Evolutionary conservation across 1,140 invertebrate species (phyloP).

Genomic region (Paracyclopina nana): DNA sequence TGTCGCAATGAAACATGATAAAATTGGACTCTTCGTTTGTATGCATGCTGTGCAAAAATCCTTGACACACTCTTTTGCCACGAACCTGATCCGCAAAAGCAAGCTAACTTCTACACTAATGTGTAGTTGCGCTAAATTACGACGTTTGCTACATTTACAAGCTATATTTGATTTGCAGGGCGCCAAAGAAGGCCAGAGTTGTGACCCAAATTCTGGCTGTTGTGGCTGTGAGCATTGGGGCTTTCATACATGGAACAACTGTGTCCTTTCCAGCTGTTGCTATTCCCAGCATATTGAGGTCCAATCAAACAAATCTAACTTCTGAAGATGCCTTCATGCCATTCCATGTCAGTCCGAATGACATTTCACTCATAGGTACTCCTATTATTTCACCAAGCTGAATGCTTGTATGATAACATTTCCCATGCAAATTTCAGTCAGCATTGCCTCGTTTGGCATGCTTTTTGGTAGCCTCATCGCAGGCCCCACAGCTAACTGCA

Average conservation of each 20-base stretch:
- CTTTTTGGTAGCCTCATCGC: conserved; percentile 4
- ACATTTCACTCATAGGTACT: background rate
- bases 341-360: background rate
- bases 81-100: too few relatives aligned
- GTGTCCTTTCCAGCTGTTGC: conserved; percentile 1
- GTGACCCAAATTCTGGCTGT: background rate
- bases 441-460: conserved; percentile 12
- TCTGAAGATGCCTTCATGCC: background rate
- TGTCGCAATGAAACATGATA: too few relatives aligned
- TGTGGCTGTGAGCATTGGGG: background rate
- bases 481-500: conserved; percentile 4
- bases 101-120: too few relatives aligned
- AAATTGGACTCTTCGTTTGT: too few relatives aligned
- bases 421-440: too few relatives aligned
- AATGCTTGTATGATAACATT: too few relatives aligned
- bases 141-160: too few relatives aligned
- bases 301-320: background rate
- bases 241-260: conserved; percentile 1
- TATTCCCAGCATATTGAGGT: background rate
- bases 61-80: too few relatives aligned
- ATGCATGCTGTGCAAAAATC: too few relatives aligned
- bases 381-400: too few relatives aligned
- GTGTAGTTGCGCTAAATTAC: too few relatives aligned
- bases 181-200: background rate
- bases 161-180: too few relatives aligned